These are phyloP conservation scores for Parazoanthus swiftii DNA, from an alignment of 92 coral and sea anemone genomes.

Conservation along the genomic window DNA sequence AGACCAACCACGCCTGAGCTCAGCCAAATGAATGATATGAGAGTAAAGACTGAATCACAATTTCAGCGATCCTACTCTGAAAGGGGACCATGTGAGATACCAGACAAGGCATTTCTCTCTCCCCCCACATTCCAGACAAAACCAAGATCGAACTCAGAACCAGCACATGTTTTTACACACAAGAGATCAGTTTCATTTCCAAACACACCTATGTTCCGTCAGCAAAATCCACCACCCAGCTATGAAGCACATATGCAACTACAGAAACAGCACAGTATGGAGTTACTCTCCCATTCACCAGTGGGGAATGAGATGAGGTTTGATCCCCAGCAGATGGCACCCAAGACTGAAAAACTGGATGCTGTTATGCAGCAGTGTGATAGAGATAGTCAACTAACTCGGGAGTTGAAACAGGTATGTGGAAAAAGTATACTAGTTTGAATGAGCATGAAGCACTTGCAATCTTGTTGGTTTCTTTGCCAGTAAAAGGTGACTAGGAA, in stretches of 20 bases:
- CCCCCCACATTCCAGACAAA: constrained; percentile 59
- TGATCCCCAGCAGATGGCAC: constrained; percentile 24
- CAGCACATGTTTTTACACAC: constrained; percentile 66
- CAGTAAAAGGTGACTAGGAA: neutral
- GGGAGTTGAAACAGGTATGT: constrained; percentile 87
- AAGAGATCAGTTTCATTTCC: constrained; percentile 74
- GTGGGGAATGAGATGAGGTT: constrained; percentile 47
- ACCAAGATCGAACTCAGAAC: constrained; percentile 86
- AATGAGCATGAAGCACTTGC: neutral
- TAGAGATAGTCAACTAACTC: constrained; percentile 79
- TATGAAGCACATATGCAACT: constrained; percentile 90
- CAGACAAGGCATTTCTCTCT: constrained; percentile 54
- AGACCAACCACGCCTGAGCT: constrained; percentile 31
- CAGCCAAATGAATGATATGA: constrained; percentile 43
- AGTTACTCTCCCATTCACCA: constrained; percentile 38
- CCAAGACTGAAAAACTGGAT: constrained; percentile 63
- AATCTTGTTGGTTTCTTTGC: neutral
- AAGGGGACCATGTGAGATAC: constrained; percentile 53
- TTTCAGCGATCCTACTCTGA: constrained; percentile 82
- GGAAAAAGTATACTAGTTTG: neutral
- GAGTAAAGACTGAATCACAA: constrained; percentile 32
- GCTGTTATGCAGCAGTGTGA: constrained; percentile 61
- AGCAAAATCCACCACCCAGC: constrained; percentile 81
- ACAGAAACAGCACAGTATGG: constrained; percentile 63
- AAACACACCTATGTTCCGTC: constrained; percentile 54